Conservation (phyloP, 2,797 vertebrate species). For the Anguilla pacifica region DNA sequence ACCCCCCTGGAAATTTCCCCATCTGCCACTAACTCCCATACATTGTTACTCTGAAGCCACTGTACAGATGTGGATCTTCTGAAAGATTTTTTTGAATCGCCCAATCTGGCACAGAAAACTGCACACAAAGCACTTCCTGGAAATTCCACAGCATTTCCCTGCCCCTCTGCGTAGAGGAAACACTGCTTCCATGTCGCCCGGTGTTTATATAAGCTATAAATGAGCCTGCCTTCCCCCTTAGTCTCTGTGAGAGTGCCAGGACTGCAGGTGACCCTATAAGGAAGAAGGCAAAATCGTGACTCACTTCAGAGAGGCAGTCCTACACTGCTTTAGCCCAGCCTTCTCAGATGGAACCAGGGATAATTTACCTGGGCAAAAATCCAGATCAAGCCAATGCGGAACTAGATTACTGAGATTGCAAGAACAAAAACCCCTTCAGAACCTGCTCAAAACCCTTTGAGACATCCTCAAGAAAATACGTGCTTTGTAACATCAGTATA, state of each 20-base stretch:
- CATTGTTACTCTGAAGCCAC: background rate
- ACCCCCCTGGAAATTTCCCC: background rate
- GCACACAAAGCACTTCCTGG: slow-evolving; percentile 48
- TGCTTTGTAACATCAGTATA: background rate
- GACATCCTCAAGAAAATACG: no score
- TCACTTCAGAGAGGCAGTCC: slow-evolving; percentile 40
- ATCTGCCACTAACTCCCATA: background rate
- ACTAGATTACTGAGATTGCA: no score
- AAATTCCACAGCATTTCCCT: slow-evolving; percentile 66
- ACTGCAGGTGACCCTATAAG: slow-evolving; percentile 75
- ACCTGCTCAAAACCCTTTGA: no score
- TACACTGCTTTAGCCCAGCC: background rate
- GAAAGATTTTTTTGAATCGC: no score
- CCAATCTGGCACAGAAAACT: slow-evolving; percentile 10
- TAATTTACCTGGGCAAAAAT: no score
- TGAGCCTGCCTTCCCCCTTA: slow-evolving; percentile 63
- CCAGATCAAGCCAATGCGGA: no score
- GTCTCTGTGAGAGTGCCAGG: slow-evolving; percentile 55
- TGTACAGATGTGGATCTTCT: background rate
- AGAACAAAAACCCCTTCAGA: background rate
- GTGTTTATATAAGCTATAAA: slow-evolving; percentile 74
- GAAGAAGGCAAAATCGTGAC: slow-evolving; percentile 61
- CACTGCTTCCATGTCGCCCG: slow-evolving; percentile 36
- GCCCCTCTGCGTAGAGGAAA: slow-evolving; percentile 43
- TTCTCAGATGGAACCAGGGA: background rate